phyloP scores from a whole-genome alignment of 1,140 invertebrate genomes.

The Papilio xuthus region DNA sequence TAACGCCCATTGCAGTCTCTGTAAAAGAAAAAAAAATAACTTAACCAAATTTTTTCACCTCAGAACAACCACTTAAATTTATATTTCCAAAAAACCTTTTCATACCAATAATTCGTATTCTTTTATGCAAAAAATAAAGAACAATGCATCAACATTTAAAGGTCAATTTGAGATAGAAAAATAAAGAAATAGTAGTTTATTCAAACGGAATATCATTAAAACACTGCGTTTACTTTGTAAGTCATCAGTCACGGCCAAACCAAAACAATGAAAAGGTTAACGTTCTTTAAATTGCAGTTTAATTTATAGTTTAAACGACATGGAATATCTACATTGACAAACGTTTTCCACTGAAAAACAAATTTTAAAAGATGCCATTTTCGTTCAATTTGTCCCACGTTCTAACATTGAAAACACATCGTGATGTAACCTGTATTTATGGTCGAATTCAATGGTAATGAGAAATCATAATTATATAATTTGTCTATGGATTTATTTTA shows the following conservation, averaged over 20 bases:
- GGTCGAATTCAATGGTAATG: no score
- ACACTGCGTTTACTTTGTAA: not conserved
- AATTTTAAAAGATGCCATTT: no score
- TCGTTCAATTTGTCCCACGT: no score
- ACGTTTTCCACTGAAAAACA: no score
- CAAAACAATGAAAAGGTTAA: slow-evolving; percentile 8
- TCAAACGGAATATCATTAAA: not conserved
- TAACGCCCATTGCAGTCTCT: slow-evolving; percentile 65
- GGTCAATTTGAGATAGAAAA: not conserved
- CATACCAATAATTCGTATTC: no score
- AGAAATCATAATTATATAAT: no score
- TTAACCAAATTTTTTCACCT: no score
- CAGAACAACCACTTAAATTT: no score
- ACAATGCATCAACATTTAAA: not conserved
- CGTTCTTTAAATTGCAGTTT: not conserved
- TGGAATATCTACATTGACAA: no score
- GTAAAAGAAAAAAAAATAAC: slow-evolving; percentile 10
- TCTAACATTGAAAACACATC: no score
- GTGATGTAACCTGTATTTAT: no score
- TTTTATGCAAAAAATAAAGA: not conserved
- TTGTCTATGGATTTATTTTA: no score
- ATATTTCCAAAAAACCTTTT: not conserved
- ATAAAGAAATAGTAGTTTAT: not conserved
- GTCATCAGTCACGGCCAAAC: not conserved
- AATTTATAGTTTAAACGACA: not conserved